Percentiles rank a stretch among this genome's conserved stretches.
Evolutionary conservation across 1,140 invertebrate genomes (phyloP).

Genomic region (Mizuhopecten yessoensis): DNA sequence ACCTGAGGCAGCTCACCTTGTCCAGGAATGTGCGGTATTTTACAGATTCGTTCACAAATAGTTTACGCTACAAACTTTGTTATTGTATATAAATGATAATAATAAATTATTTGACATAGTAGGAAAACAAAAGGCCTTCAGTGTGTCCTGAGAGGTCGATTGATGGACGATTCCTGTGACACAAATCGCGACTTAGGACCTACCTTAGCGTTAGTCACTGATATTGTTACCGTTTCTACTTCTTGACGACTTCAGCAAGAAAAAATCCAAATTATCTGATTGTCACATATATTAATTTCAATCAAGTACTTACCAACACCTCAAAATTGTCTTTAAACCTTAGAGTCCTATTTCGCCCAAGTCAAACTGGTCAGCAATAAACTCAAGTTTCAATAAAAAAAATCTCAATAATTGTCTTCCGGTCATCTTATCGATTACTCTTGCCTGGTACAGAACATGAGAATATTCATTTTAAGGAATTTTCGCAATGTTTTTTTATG

Average conservation of each 20-base stretch:
- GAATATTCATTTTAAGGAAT: too few species aligned
- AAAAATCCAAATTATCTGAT: too few species aligned
- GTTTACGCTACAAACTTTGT: neutral
- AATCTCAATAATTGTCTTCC: neutral
- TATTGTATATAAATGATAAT: neutral
- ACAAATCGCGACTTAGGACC: neutral
- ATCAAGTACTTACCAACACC: neutral
- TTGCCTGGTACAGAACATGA: neutral
- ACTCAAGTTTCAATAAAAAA: neutral
- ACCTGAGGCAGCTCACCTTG: constrained; percentile 2
- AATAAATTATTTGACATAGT: neutral
- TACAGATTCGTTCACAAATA: neutral
- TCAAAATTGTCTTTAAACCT: neutral
- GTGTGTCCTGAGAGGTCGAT: neutral
- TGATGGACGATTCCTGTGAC: neutral
- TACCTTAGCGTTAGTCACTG: neutral
- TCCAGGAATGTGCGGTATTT: neutral
- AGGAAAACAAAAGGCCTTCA: neutral
- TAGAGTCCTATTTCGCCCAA: neutral
- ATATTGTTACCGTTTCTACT: neutral
- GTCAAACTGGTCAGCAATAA: neutral
- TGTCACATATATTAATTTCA: too few species aligned
- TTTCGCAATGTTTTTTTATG: too few species aligned
- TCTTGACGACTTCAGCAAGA: neutral
- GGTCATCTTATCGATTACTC: neutral